Base-by-base conservation (phyloP, 92 coral and sea anemone species). In the Actinernus sp. region DNA sequence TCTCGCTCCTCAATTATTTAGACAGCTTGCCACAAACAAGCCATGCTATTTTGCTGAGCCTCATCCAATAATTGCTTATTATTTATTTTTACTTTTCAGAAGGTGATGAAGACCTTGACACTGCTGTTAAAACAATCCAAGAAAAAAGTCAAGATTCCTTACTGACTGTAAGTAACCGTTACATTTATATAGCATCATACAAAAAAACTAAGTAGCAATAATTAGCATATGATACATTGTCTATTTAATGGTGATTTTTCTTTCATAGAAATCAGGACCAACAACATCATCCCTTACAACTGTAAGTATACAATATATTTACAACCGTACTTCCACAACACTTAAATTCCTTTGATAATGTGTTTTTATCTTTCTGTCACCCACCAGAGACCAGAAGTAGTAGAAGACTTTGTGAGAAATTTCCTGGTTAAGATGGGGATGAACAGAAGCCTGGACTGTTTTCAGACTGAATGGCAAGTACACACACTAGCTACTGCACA, bases 401-500 rank as follows among this genome's bases (percentile, higher is more conserved):
- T 95, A 31, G 99, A 95, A 54, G 99, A 95, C 61, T 95, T 95
- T 76, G 97, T 91, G 52, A 76, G 99, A 57, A 95, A 95, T 65
- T 91, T 95, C 76, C 87, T 95, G 40, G 99, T 95, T 17, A 95
- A 95, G 74, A 95, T 95, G 97, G 92, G 92, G n/a, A 95, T 95
- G 99, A 76, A 69, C 43, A 85, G 95, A 46, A 95, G 97, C 22
- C 61, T 95, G 44, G 99, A 95, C 41, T 95, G 99, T 58, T 95
- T 95, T 66, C 99, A 95, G 52, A 87, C 97, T 28, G 99, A 95
- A 72, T 95, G 99, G 99, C 90, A 49, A 74, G 92, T 37, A 37
- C n/a, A 32, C 1, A 24, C 11, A 1, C 2, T 22, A 44, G 6
- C n/a, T n/a, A n/a, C n/a, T n/a, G n/a, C n/a, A n/a, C n/a, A n/a